phyloP scores from a whole-genome alignment of 2,113 vertebrate species.

The Aphelocoma coerulescens region DNA sequence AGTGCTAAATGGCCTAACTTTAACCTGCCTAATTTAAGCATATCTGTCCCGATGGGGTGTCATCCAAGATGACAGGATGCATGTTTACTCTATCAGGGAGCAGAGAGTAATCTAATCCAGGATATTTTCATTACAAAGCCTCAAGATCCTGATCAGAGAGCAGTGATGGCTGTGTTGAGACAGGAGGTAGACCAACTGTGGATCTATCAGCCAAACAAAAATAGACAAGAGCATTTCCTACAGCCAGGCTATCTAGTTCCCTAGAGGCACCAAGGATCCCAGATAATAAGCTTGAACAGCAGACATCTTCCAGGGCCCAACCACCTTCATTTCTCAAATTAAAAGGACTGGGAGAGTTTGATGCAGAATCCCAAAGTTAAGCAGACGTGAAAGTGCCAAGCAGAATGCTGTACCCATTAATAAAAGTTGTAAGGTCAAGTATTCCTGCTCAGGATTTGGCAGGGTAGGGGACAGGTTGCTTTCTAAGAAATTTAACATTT shows the following conservation, averaged over 20 bases:
- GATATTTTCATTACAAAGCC: conserved; percentile 43
- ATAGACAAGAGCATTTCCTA: background rate
- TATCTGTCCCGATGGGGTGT: background rate
- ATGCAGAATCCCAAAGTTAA: background rate
- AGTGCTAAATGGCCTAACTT: background rate
- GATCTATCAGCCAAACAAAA: background rate
- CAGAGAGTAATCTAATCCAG: background rate
- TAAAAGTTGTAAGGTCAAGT: background rate
- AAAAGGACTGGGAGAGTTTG: background rate
- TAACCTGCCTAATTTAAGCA: background rate
- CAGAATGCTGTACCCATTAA: background rate
- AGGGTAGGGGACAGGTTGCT: background rate
- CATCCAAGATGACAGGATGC: background rate
- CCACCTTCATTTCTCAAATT: background rate
- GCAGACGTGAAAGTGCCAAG: background rate
- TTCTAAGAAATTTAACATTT: conserved; percentile 27
- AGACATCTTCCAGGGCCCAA: background rate
- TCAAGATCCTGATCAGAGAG: conserved; percentile 12
- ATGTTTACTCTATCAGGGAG: background rate
- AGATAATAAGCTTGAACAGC: background rate
- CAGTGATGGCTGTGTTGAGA: background rate
- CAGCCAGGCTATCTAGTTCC: background rate
- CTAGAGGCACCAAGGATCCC: background rate
- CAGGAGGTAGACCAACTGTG: conserved; percentile 7
- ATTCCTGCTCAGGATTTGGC: background rate